phyloP scores from a whole-genome alignment of 2,888 invertebrate species.

The Onchidella celtica region DNA sequence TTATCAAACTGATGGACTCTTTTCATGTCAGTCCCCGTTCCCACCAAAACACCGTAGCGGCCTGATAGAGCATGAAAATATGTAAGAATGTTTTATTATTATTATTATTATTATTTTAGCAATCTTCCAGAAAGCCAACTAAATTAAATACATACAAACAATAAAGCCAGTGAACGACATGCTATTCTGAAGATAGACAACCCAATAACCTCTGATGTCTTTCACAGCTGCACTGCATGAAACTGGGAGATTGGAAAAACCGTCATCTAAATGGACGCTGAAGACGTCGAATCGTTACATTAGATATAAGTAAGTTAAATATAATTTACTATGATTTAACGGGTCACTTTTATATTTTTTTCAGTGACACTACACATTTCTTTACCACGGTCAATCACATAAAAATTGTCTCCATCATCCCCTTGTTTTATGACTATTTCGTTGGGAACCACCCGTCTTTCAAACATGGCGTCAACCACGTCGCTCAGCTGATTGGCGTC shows the following conservation, averaged over 20 bases:
- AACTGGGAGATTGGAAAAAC: too few species aligned
- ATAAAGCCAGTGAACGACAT: background rate
- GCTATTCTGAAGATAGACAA: too few species aligned
- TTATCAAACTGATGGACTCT: constrained; percentile 76
- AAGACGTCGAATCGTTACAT: too few species aligned
- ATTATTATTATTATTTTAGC: background rate
- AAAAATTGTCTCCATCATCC: constrained; percentile 80
- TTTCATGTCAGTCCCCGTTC: constrained; percentile 3
- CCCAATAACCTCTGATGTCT: too few species aligned
- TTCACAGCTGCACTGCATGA: too few species aligned
- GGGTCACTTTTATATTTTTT: too few species aligned
- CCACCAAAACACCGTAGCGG: constrained; percentile 33
- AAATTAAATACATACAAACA: background rate
- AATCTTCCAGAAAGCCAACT: too few species aligned
- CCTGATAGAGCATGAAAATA: background rate
- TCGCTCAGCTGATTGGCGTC: constrained; percentile 64
- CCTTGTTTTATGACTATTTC: constrained; percentile 78
- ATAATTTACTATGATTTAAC: too few species aligned
- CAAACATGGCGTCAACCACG: constrained; percentile 80
- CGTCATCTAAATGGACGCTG: too few species aligned
- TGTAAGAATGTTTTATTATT: too few species aligned
- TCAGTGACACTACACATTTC: background rate
- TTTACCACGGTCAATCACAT: constrained; percentile 78
- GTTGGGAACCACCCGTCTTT: constrained; percentile 74
- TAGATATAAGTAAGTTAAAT: too few species aligned